A percentile compares a stretch with the other conserved stretches of the same genome.
phyloP scores from a whole-genome alignment of 2,888 invertebrate genomes.

The Dinocampus coccinellae region DNA sequence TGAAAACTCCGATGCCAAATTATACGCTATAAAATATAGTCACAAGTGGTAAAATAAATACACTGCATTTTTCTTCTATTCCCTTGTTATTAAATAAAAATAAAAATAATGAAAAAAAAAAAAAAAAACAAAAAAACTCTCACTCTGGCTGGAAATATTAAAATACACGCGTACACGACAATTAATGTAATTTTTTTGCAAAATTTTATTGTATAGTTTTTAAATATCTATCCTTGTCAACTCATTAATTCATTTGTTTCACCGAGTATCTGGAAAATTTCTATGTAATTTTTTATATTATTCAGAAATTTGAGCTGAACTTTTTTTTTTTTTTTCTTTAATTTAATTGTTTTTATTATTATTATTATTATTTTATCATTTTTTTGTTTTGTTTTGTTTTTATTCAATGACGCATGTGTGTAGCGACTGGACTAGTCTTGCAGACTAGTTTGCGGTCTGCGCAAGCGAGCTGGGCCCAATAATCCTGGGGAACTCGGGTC shows the following conservation, averaged over 20 bases:
- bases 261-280: too few relatives aligned
- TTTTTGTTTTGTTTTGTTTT: too few relatives aligned
- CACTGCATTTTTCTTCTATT: background rate
- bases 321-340: background rate
- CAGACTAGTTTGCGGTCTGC: conserved; percentile 69
- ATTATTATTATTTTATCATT: conserved; percentile 15
- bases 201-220: too few relatives aligned
- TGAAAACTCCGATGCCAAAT: background rate
- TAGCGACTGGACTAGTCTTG: conserved; percentile 68
- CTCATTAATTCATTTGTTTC: too few relatives aligned
- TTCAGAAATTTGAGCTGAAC: background rate
- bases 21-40: background rate
- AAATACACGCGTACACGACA: background rate
- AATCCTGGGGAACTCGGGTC: conserved; percentile 61
- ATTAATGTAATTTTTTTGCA: background rate
- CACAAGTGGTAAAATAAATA: background rate
- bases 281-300: background rate
- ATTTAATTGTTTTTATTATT: conserved; percentile 13
- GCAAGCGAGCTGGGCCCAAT: conserved; percentile 68
- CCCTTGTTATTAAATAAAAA: background rate
- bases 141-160: background rate
- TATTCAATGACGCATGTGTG: conserved; percentile 44
- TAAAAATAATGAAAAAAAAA: background rate
- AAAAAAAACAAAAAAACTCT: background rate
- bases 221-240: too few relatives aligned